These are phyloP conservation scores for Falcaria lacertinaria DNA, from an alignment of 2,888 invertebrate genomes.

Conservation along the genomic window DNA sequence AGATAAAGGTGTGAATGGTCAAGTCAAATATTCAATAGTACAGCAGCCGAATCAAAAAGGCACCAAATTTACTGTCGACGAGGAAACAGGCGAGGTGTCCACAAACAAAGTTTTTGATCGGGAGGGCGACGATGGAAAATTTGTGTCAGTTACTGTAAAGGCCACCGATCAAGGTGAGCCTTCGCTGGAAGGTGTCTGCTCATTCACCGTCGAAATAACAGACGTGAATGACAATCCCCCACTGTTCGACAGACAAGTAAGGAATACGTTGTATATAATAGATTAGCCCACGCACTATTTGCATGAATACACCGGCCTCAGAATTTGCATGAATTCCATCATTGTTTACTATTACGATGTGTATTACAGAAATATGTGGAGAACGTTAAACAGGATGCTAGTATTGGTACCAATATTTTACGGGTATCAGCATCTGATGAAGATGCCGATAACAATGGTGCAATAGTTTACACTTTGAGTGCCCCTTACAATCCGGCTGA, in stretches of 20 bases:
- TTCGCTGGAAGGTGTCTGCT: slow-evolving; percentile 97
- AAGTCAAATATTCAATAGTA: slow-evolving; percentile 97
- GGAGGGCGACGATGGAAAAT: slow-evolving; percentile 97
- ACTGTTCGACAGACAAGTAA: slow-evolving; percentile 95
- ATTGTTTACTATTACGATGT: slow-evolving; percentile 38
- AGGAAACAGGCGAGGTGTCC: slow-evolving; percentile 95
- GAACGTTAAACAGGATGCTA: slow-evolving; percentile 97
- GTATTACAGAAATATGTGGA: slow-evolving; percentile 94
- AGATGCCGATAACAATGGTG: slow-evolving; percentile 98
- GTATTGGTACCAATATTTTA: slow-evolving; percentile 95
- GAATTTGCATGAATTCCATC: slow-evolving; percentile 37
- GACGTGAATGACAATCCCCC: slow-evolving; percentile 99
- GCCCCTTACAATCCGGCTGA: slow-evolving; percentile 93
- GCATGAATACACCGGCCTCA: slow-evolving; percentile 38
- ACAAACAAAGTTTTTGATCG: slow-evolving; percentile 98
- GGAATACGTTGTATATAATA: slow-evolving; percentile 19
- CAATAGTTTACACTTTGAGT: slow-evolving; percentile 94
- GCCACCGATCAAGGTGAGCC: slow-evolving; percentile 99
- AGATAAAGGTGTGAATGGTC: slow-evolving; percentile 97
- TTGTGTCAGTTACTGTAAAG: slow-evolving; percentile 97
- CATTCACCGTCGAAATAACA: slow-evolving; percentile 98
- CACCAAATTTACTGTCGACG: slow-evolving; percentile 96
- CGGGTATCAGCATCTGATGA: slow-evolving; percentile 97
- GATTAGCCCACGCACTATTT: slow-evolving; percentile 29
- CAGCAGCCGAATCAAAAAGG: slow-evolving; percentile 97